Conservation (phyloP, 2,113 vertebrate genomes). For the Apeltes quadracus region DNA sequence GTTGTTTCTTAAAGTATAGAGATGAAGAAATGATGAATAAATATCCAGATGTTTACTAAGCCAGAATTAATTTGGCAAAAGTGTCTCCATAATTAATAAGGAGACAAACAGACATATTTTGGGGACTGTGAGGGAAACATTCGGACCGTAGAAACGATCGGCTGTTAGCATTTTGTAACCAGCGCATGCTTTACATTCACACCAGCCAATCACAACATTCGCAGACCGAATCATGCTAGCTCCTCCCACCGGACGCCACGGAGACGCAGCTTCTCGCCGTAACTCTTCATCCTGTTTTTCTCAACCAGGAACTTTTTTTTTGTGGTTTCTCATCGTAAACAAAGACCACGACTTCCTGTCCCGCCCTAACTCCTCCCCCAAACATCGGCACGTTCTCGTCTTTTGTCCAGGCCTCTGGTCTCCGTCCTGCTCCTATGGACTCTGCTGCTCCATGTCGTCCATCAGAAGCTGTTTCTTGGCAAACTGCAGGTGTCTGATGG, state of each 20-base stretch:
- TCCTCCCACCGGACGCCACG: neutral
- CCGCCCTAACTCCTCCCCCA: too few species aligned
- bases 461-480: slow-evolving; percentile 90
- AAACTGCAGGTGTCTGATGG: slow-evolving; percentile 88
- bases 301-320: slow-evolving; percentile 42
- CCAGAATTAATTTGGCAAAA: too few species aligned
- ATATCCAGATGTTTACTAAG: too few species aligned
- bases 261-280: slow-evolving; percentile 23
- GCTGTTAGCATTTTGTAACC: neutral
- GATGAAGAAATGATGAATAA: too few species aligned
- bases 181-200: slow-evolving; percentile 12
- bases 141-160: too few species aligned
- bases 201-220: slow-evolving; percentile 25
- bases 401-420: slow-evolving; percentile 1
- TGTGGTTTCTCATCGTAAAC: neutral
- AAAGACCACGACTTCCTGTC: neutral
- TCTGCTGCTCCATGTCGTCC: slow-evolving; percentile 92
- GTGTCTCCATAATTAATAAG: too few species aligned
- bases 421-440: slow-evolving; percentile 79
- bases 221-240: too few species aligned
- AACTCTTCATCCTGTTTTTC: slow-evolving; percentile 18
- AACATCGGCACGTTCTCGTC: too few species aligned
- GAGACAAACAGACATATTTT: too few species aligned
- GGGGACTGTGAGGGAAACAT: neutral
- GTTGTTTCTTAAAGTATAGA: neutral